Conservation (phyloP, 2,797 vertebrate species). For the Psittacula echo region DNA sequence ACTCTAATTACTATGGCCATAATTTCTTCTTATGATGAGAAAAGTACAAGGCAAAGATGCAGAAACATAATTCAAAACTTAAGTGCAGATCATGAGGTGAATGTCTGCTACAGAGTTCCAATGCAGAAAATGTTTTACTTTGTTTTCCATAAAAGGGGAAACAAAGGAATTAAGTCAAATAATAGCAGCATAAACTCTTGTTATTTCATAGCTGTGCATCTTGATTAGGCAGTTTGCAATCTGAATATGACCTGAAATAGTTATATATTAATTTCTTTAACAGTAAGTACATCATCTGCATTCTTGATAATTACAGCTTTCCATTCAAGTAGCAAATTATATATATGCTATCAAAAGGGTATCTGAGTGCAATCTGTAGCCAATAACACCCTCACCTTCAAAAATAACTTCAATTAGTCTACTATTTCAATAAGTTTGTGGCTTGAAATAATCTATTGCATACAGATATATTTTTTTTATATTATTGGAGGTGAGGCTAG, state of each 20-base stretch:
- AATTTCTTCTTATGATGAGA: not conserved
- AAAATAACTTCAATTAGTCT: not conserved
- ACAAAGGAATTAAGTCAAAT: not conserved
- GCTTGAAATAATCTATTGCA: slow-evolving; percentile 1
- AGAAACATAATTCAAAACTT: not conserved
- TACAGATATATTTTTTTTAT: not conserved
- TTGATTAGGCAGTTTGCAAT: not conserved
- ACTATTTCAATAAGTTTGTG: not conserved
- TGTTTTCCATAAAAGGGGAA: not conserved
- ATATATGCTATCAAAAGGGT: not conserved
- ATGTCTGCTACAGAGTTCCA: not conserved
- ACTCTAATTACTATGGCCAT: not conserved
- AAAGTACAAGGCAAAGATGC: not conserved
- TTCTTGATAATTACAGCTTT: not conserved
- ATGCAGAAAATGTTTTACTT: not conserved
- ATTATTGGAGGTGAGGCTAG: not conserved
- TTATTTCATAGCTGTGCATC: not conserved
- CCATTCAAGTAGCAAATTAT: not conserved
- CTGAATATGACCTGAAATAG: not conserved
- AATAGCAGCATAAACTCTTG: not conserved
- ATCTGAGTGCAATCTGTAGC: not conserved
- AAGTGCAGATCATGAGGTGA: not conserved
- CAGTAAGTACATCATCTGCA: not conserved
- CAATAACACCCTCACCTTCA: slow-evolving; percentile 9
- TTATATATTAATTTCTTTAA: not conserved